Percentiles rank a stretch among this genome's conserved stretches.
phyloP scores from a whole-genome alignment of 2,797 vertebrate genomes.

The Sebastes wilsoni region DNA sequence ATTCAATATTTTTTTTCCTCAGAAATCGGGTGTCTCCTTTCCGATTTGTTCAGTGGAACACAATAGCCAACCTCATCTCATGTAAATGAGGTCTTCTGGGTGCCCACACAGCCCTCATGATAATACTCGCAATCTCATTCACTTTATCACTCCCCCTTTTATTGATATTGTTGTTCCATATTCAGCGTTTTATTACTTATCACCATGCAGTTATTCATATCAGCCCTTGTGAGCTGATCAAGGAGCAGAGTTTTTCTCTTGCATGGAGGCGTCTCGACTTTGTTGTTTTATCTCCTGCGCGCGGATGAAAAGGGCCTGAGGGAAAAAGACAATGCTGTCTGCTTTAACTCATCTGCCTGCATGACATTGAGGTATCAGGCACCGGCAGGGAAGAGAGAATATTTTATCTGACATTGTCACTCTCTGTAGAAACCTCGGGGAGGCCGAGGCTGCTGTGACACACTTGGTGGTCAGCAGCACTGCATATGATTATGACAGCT shows the following conservation, averaged over 20 bases:
- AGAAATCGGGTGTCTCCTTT: conserved; percentile 40
- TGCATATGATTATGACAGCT: conserved; percentile 59
- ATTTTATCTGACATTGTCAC: conserved; percentile 82
- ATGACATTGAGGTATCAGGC: conserved; percentile 71
- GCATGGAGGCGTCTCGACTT: conserved; percentile 52
- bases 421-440: conserved; percentile 67
- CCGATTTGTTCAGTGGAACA: conserved; percentile 41
- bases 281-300: conserved; percentile 79
- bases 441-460: conserved; percentile 66
- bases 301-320: conserved; percentile 74
- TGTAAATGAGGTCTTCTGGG: conserved; percentile 58
- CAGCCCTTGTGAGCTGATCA: conserved; percentile 70
- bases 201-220: conserved; percentile 69
- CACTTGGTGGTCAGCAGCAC: conserved; percentile 76
- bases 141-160: conserved; percentile 58
- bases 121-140: conserved; percentile 67
- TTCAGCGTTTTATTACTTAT: conserved; percentile 72
- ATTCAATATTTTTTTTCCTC: conserved; percentile 12
- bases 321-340: conserved; percentile 78
- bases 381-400: conserved; percentile 68
- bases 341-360: conserved; percentile 75
- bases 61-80: conserved; percentile 53
- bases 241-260: conserved; percentile 61
- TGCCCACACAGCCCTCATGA: conserved; percentile 36
- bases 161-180: conserved; percentile 64